Evolutionary conservation across 2,113 vertebrate genomes (phyloP).

Genomic region (Chauna torquata): DNA sequence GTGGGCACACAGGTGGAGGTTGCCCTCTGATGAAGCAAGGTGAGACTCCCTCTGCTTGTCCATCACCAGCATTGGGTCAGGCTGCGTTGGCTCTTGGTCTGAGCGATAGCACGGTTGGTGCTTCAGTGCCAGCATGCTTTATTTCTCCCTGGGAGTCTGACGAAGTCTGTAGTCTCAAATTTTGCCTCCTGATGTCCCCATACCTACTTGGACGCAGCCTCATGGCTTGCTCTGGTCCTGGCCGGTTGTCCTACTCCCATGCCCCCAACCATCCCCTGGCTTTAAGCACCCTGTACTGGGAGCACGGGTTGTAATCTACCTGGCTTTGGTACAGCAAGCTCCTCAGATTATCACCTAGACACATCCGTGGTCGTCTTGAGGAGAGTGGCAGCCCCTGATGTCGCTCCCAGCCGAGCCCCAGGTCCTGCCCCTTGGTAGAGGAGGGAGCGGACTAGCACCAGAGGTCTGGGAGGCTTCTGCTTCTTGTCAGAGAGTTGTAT

Average conservation of each 20-base stretch:
- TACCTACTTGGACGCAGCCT: background rate
- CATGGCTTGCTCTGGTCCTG: background rate
- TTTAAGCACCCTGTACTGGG: background rate
- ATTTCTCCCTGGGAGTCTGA: background rate
- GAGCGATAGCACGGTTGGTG: background rate
- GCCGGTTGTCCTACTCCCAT: background rate
- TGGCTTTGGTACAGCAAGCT: background rate
- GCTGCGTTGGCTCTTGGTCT: background rate
- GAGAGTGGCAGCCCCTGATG: background rate
- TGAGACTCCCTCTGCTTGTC: background rate
- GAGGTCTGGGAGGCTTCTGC: background rate
- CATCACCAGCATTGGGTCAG: fast-evolving
- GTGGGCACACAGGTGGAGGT: too few relatives aligned
- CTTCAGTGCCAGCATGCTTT: background rate
- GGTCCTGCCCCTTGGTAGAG: background rate
- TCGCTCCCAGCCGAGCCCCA: background rate
- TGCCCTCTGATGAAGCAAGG: background rate
- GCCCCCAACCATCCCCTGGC: background rate
- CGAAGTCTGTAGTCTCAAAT: background rate
- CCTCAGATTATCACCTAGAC: background rate
- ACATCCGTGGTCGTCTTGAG: background rate
- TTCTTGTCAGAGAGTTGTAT: background rate
- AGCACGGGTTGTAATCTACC: background rate
- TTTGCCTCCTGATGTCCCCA: background rate
- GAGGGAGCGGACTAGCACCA: background rate